Percentiles rank a stretch among this genome's conserved stretches.
Conservation (phyloP, 2,113 vertebrate genomes). For the Hystrix cristata region DNA sequence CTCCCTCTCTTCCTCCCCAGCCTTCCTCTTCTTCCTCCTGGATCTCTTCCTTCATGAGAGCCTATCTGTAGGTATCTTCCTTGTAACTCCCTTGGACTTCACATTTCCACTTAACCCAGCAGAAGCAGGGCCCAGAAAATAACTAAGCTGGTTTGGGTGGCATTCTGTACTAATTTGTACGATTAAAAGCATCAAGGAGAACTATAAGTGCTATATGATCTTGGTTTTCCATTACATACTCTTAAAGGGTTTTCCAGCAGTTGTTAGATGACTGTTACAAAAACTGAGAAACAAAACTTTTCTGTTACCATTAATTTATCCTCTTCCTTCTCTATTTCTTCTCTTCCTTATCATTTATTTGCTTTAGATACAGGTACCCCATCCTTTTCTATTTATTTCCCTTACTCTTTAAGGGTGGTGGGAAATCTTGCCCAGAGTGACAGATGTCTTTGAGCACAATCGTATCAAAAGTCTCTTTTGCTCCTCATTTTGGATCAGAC, state of each 20-base stretch:
- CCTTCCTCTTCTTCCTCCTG: background rate
- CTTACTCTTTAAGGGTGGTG: background rate
- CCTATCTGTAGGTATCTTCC: background rate
- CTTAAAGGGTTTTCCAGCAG: background rate
- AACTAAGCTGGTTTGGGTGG: background rate
- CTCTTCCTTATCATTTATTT: background rate
- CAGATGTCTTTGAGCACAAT: background rate
- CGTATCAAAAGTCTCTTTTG: background rate
- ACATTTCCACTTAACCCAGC: background rate
- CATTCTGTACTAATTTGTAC: background rate
- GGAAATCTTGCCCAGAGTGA: background rate
- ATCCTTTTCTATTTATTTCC: background rate
- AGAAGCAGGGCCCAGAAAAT: background rate
- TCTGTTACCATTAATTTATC: background rate
- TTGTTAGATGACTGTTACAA: background rate
- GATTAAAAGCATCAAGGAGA: background rate
- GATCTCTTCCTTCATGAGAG: background rate
- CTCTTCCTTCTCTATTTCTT: background rate
- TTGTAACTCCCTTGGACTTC: background rate
- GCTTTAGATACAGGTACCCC: background rate
- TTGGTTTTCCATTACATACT: background rate
- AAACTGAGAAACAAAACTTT: conserved; percentile 4
- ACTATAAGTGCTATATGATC: background rate
- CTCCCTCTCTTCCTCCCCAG: background rate
- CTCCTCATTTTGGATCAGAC: background rate